Evolutionary conservation across 2,113 vertebrate genomes (phyloP).

Genomic region (Erpornis zantholeuca): DNA sequence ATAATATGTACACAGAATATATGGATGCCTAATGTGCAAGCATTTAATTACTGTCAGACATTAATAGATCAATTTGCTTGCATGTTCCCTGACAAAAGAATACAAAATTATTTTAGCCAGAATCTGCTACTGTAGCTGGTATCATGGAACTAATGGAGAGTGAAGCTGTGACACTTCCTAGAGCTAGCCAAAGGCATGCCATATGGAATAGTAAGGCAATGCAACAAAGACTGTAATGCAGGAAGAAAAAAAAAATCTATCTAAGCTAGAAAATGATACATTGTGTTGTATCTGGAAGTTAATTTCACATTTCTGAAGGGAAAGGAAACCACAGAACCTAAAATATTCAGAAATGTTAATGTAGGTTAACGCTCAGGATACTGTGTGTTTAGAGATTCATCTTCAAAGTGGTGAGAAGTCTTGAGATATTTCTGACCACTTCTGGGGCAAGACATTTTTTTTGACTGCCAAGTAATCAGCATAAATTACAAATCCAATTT

Average conservation of each 20-base stretch:
- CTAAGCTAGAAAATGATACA: background rate
- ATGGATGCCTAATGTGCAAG: background rate
- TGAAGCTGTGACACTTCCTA: background rate
- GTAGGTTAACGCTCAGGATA: background rate
- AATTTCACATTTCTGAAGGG: background rate
- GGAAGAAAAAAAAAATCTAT: background rate
- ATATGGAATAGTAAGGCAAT: background rate
- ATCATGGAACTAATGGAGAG: background rate
- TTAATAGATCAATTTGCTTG: background rate
- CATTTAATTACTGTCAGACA: background rate
- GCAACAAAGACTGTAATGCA: background rate
- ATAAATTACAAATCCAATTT: background rate
- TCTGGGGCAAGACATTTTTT: background rate
- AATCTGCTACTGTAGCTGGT: background rate
- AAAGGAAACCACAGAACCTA: background rate
- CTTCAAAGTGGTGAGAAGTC: background rate
- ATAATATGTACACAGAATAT: background rate
- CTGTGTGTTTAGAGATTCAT: background rate
- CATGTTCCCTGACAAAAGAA: background rate
- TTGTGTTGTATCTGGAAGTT: background rate
- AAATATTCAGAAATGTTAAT: background rate
- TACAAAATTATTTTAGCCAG: background rate
- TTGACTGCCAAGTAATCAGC: background rate
- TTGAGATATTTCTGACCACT: background rate
- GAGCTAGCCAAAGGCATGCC: slow-evolving; percentile 26